Evolutionary conservation across 2,797 vertebrate genomes (phyloP).

Genomic region (Malurus leucopterus): DNA sequence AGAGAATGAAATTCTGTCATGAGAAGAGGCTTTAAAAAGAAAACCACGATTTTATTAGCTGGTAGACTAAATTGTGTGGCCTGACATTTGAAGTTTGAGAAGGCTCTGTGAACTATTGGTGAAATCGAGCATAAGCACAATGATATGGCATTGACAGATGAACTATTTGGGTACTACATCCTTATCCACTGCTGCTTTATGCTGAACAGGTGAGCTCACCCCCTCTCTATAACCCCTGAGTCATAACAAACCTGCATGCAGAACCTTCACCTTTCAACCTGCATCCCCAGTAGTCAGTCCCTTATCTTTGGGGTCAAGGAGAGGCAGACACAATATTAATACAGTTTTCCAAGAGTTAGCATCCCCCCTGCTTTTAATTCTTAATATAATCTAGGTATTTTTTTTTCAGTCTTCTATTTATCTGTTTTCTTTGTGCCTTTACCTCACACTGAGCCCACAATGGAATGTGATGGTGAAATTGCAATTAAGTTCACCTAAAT

Average conservation of each 20-base stretch:
- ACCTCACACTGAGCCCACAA: neutral
- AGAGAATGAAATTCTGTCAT: conserved; percentile 9
- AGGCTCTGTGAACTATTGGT: neutral
- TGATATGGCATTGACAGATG: neutral
- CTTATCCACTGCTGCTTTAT: neutral
- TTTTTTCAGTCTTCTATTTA: neutral
- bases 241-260: neutral
- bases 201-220: neutral
- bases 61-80: neutral
- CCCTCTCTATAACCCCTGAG: neutral
- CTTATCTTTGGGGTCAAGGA: neutral
- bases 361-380: neutral
- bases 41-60: neutral
- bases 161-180: neutral
- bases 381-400: neutral
- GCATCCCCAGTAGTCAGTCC: neutral
- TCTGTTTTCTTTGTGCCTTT: neutral
- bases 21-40: neutral
- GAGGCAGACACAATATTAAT: neutral
- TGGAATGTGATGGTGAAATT: neutral
- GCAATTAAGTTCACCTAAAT: neutral
- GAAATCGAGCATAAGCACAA: neutral
- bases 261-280: neutral
- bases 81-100: neutral
- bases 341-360: neutral